phyloP scores from a whole-genome alignment of 30 jellyfish, hydroid and myxozoan species.

The Aurelia aurita complex sp. Pacific region DNA sequence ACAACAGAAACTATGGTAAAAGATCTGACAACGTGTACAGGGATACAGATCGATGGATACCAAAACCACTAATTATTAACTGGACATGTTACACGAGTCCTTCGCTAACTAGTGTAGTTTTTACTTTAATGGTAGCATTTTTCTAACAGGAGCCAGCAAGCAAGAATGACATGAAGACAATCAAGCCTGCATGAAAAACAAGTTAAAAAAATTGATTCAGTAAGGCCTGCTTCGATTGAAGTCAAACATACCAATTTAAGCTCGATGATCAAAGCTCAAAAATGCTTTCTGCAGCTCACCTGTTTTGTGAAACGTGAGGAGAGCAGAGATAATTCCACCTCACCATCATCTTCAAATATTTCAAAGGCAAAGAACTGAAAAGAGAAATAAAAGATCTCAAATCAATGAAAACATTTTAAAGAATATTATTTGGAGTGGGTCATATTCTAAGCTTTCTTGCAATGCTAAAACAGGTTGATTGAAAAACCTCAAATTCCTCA shows the following conservation, averaged over 20 bases:
- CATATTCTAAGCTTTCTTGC: not conserved
- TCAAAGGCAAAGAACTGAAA: constrained; percentile 76
- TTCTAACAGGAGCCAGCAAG: too few relatives aligned
- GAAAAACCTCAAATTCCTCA: not conserved
- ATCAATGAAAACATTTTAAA: not conserved
- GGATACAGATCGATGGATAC: too few relatives aligned
- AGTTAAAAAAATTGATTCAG: not conserved
- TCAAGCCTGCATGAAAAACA: not conserved
- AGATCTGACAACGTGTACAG: too few relatives aligned
- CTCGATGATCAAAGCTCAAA: not conserved
- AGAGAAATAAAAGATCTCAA: not conserved
- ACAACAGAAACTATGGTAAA: not conserved
- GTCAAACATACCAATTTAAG: too few relatives aligned
- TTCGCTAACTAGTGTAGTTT: too few relatives aligned
- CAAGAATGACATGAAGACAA: too few relatives aligned
- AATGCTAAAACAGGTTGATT: not conserved
- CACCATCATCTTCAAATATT: constrained; percentile 61
- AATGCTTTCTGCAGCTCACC: constrained; percentile 37
- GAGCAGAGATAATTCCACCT: constrained; percentile 62
- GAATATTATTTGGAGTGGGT: not conserved
- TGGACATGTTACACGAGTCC: too few relatives aligned
- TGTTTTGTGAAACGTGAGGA: constrained; percentile 71
- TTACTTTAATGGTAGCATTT: too few relatives aligned
- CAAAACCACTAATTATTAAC: too few relatives aligned
- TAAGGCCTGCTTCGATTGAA: too few relatives aligned